Percentiles rank a stretch among this genome's conserved stretches.
phyloP scores from a whole-genome alignment of 2,888 invertebrate genomes.

The Brassicogethes aeneus region DNA sequence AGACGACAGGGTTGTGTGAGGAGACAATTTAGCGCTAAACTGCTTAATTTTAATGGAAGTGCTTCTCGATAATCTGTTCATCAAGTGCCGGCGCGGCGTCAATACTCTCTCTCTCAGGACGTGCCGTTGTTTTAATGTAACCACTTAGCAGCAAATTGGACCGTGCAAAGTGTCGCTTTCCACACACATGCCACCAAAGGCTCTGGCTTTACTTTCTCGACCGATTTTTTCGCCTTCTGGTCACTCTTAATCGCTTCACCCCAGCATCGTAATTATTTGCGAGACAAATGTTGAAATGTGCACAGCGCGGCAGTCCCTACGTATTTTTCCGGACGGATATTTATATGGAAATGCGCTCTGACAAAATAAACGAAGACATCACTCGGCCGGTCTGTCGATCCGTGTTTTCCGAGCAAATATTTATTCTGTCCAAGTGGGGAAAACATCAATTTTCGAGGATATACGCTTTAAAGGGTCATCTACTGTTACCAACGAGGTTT shows the following conservation, averaged over 20 bases:
- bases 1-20: background rate
- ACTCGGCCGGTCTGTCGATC: background rate
- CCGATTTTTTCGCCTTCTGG: too few species aligned
- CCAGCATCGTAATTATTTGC: too few species aligned
- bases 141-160: background rate
- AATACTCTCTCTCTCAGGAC: background rate
- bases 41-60: background rate
- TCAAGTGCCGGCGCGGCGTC: background rate
- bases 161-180: background rate
- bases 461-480: constrained; percentile 1
- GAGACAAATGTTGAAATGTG: too few species aligned
- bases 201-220: too few species aligned
- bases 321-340: background rate
- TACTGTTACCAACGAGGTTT: too few species aligned
- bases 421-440: background rate
- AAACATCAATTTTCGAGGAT: background rate
- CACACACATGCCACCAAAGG: too few species aligned
- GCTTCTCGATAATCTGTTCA: background rate
- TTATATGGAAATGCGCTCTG: background rate
- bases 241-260: too few species aligned
- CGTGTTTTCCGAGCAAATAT: background rate
- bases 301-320: too few species aligned
- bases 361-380: background rate
- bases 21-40: background rate
- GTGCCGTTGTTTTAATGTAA: background rate